Evolutionary conservation across 2,888 invertebrate species (phyloP), one percentile per base, ranked within the genome.

Genomic region (Rhamnusium bicolor): DNA sequence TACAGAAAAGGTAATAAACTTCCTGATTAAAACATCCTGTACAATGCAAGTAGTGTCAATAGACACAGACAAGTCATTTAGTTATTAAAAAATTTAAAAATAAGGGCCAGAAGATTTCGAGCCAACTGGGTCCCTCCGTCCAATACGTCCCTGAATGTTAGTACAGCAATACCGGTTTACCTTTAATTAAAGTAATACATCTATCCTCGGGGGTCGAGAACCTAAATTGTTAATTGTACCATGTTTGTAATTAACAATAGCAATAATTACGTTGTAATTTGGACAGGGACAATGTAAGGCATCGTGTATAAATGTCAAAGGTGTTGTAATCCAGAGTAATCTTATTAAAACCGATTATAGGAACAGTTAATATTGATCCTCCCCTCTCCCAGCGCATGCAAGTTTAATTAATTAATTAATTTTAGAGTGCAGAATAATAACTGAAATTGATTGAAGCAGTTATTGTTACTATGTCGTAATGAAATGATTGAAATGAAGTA

Each of bases 401-500:
- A 62, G 62, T n/a, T 62, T 8, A 29, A 56, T 16, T 56, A 29
- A 56, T 56, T 56, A 56, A 56, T 56, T 56, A 56, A 56, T 56
- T 56, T 56, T 56, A n/a, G 27, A 56, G 56, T 29, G n/a, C 14
- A 6, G 14, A 56, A 16, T n/a, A 29, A 56, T 56, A 56, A 56
- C 14, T 56, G 56, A 56, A 27, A 29, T 16, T 6, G 29, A 56
- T 6, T 24, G 12, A 1, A 29, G n/a, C 24, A 7, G 16, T 56
- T 29, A 29, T 53, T 56, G 29, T 32, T 14, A 29, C 29, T 8
- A 14, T 7, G n/a, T n/a, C n/a, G n/a, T n/a, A n/a, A n/a, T n/a
- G n/a, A n/a, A n/a, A n/a, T n/a, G n/a, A 29, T 29, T 29, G 14
- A 56, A 29, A 56, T 56, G 29, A 7, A 29, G 16, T 56, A 8